phyloP scores from a whole-genome alignment of 2,888 invertebrate species.

The Halictus quadricinctus region DNA sequence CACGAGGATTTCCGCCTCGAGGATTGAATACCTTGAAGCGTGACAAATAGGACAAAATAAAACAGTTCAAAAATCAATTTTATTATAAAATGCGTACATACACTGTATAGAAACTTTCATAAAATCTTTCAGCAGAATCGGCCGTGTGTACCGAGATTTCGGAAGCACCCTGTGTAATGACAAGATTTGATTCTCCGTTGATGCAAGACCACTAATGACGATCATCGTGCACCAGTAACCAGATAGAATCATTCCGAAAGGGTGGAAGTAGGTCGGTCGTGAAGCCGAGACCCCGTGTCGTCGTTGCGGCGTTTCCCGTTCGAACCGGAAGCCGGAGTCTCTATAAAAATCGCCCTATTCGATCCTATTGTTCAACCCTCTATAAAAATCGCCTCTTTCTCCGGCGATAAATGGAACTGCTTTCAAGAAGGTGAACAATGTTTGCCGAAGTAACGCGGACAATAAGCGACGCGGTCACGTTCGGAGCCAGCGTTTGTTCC shows the following conservation, averaged over 20 bases:
- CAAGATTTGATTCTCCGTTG: neutral
- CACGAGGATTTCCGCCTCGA: neutral
- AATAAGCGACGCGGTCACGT: neutral
- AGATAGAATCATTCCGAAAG: constrained; percentile 9
- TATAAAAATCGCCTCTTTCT: constrained; percentile 3
- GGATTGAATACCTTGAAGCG: neutral
- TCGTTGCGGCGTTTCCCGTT: neutral
- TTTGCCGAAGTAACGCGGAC: constrained; percentile 30
- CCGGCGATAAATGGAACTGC: neutral
- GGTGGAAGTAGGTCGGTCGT: constrained; percentile 26
- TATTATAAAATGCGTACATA: neutral
- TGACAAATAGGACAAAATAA: neutral
- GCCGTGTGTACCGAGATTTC: neutral
- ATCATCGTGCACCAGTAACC: neutral
- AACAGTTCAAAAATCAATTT: neutral
- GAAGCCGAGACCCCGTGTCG: neutral
- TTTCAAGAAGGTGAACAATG: neutral
- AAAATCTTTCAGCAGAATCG: too few relatives aligned
- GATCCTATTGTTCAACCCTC: neutral
- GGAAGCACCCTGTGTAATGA: neutral
- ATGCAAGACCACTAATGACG: neutral
- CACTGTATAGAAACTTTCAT: too few relatives aligned
- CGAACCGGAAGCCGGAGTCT: neutral
- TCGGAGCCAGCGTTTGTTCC: neutral
- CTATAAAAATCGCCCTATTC: neutral